phyloP scores from a whole-genome alignment of 2,888 invertebrate genomes.

The Epinotia brunnichana region DNA sequence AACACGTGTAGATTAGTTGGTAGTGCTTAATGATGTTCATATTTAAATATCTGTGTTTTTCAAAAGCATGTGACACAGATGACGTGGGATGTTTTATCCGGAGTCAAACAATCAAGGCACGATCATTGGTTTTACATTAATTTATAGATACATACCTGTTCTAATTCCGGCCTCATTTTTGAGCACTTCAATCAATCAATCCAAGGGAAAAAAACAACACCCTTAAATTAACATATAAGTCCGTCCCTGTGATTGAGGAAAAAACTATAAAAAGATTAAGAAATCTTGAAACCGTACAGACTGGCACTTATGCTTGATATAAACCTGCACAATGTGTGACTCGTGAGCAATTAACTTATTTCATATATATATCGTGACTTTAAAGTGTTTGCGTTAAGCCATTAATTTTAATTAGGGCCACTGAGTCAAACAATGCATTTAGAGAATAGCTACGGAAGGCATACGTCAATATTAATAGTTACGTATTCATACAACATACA shows the following conservation, averaged over 20 bases:
- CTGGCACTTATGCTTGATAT: too few relatives aligned
- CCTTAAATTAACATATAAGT: background rate
- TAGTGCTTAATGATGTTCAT: too few relatives aligned
- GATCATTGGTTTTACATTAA: too few relatives aligned
- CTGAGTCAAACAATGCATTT: background rate
- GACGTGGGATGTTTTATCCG: too few relatives aligned
- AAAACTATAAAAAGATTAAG: background rate
- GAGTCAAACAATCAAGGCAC: too few relatives aligned
- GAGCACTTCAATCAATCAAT: background rate
- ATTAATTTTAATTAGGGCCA: background rate
- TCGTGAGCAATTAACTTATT: slow-evolving; percentile 1
- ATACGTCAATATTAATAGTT: background rate
- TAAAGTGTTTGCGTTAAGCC: too few relatives aligned
- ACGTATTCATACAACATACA: background rate
- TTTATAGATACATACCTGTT: background rate
- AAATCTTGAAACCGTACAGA: background rate
- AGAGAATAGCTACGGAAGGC: background rate
- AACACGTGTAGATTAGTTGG: too few relatives aligned
- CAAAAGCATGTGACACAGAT: too few relatives aligned
- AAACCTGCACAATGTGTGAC: background rate
- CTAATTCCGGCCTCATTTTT: background rate
- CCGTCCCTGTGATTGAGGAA: background rate
- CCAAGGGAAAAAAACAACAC: too few relatives aligned
- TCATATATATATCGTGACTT: background rate
- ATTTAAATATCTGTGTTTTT: too few relatives aligned